Evolutionary conservation across 2,113 vertebrate genomes (phyloP).

Genomic region (Istiophorus platypterus): DNA sequence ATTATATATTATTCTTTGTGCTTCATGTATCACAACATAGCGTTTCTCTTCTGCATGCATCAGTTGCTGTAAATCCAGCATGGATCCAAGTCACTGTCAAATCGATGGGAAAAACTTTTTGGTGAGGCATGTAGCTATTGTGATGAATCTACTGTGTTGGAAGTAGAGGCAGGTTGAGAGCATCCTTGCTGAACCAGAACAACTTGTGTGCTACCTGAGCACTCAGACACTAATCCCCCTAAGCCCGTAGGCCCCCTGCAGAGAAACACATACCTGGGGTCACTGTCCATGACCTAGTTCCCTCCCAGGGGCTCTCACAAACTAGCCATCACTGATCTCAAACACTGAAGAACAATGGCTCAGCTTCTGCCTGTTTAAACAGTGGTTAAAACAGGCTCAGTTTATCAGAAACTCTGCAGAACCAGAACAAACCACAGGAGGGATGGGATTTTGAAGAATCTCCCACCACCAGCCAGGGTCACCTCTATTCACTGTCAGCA

Average conservation of each 20-base stretch:
- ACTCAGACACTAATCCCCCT: constrained; percentile 56
- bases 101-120: neutral
- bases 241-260: constrained; percentile 69
- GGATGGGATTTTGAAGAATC: constrained; percentile 42
- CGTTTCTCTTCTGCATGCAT: neutral
- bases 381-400: constrained; percentile 16
- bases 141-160: constrained; percentile 44
- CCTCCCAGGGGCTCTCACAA: constrained; percentile 14
- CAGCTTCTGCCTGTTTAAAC: constrained; percentile 7
- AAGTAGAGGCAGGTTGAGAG: constrained; percentile 22
- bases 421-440: constrained; percentile 13
- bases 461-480: constrained; percentile 48
- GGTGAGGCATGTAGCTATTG: constrained; percentile 25
- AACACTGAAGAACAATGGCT: constrained; percentile 5
- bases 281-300: constrained; percentile 69
- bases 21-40: neutral
- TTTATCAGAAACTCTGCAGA: constrained; percentile 33
- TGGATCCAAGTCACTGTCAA: neutral
- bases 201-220: constrained; percentile 71
- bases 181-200: constrained; percentile 65
- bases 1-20: neutral
- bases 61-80: neutral
- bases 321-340: constrained; percentile 27
- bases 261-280: constrained; percentile 72
- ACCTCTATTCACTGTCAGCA: constrained; percentile 59